A percentile compares a stretch with the other conserved stretches of the same genome.
These are phyloP conservation scores for Thera britannica DNA, from an alignment of 2,888 invertebrate genomes.

Conservation along the genomic window DNA sequence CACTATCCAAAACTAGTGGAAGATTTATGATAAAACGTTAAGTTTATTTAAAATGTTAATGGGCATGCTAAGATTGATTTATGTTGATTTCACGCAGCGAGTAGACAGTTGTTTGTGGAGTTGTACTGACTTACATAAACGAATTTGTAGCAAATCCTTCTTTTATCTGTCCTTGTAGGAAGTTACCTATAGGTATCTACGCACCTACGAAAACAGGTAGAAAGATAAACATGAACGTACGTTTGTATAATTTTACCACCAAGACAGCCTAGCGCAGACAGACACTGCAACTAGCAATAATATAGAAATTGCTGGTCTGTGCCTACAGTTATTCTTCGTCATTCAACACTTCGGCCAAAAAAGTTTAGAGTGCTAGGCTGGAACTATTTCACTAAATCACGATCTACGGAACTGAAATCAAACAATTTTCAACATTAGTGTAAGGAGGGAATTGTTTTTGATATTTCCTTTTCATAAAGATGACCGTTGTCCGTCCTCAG, in stretches of 20 bases:
- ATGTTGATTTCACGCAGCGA: slow-evolving; percentile 27
- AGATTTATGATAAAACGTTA: slow-evolving; percentile 28
- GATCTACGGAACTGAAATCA: background rate
- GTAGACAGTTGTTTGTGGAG: slow-evolving; percentile 35
- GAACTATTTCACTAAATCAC: background rate
- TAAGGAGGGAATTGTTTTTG: too few species aligned
- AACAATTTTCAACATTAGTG: background rate
- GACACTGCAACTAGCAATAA: too few species aligned
- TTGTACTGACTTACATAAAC: slow-evolving; percentile 33
- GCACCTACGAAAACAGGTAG: background rate
- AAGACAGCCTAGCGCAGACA: too few species aligned
- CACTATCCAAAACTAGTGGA: slow-evolving; percentile 14
- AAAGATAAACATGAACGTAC: too few species aligned
- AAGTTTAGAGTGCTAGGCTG: slow-evolving; percentile 9
- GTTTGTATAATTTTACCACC: too few species aligned
- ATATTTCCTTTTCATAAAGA: background rate
- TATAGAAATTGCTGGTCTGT: background rate
- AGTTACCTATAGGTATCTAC: too few species aligned
- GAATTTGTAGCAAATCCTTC: too few species aligned
- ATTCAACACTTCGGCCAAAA: slow-evolving; percentile 7
- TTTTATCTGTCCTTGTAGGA: background rate
- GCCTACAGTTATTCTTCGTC: background rate
- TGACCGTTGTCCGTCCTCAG: too few species aligned
- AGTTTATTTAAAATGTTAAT: slow-evolving; percentile 31
- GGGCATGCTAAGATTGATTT: slow-evolving; percentile 39